Conservation (phyloP, 2,888 invertebrate species). For the Latrodectus hesperus region DNA sequence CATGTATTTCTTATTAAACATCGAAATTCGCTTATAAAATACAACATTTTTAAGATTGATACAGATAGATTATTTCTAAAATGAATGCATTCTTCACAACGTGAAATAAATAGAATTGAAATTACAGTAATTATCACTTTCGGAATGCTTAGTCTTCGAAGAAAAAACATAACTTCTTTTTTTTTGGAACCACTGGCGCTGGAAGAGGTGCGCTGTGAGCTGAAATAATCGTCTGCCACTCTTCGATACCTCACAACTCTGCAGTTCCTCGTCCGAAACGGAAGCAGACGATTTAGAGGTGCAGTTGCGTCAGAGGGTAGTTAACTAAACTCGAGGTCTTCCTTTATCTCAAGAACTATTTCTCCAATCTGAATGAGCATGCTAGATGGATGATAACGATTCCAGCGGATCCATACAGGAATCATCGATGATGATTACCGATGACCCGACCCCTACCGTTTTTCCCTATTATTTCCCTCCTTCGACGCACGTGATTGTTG, state of each 20-base stretch:
- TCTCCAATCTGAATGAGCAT: not conserved
- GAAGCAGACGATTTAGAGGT: not conserved
- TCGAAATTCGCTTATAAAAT: no score
- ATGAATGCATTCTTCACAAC: no score
- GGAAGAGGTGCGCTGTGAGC: not conserved
- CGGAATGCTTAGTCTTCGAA: no score
- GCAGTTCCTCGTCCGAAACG: conserved; percentile 2
- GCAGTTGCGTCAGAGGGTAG: not conserved
- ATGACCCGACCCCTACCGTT: not conserved
- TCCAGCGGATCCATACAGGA: not conserved
- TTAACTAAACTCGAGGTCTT: not conserved
- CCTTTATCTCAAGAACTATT: not conserved
- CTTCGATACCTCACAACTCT: not conserved
- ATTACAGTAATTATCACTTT: no score
- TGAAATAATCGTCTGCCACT: not conserved
- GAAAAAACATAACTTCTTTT: no score
- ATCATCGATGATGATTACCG: not conserved
- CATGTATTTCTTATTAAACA: no score
- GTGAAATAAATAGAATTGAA: no score
- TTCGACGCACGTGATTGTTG: conserved; percentile 50
- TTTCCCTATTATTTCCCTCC: conserved; percentile 33
- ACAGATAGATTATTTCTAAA: no score
- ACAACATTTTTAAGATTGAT: no score
- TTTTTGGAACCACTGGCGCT: not conserved
- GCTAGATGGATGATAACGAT: conserved; percentile 33